phyloP scores from a whole-genome alignment of 2,888 invertebrate species.

The Nephrotoma appendiculata region DNA sequence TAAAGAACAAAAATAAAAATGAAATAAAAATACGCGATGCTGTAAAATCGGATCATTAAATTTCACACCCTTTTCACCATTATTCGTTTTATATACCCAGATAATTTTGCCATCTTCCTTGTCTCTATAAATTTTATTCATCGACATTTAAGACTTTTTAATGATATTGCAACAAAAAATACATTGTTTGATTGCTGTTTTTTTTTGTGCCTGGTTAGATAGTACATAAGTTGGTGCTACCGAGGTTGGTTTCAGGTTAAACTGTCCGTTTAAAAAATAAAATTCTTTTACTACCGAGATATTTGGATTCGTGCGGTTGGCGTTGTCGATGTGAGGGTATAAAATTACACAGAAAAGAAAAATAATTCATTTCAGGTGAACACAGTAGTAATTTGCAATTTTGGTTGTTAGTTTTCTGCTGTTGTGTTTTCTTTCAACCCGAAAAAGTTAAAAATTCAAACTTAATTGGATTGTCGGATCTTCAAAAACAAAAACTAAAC shows the following conservation, averaged over 20 bases:
- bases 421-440: neutral
- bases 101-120: neutral
- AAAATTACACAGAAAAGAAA: neutral
- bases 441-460: neutral
- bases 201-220: neutral
- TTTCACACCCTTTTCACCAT: neutral
- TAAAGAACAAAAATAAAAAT: neutral
- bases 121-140: neutral
- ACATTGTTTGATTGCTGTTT: neutral
- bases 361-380: neutral
- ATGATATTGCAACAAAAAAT: neutral
- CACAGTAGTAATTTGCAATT: neutral
- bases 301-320: neutral
- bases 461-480: neutral
- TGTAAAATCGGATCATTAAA: neutral
- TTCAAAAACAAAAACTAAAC: neutral
- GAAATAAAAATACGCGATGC: neutral
- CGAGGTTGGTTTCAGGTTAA: neutral
- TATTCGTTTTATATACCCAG: neutral
- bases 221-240: neutral
- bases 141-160: neutral
- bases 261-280: neutral
- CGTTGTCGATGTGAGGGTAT: neutral
- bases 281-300: neutral
- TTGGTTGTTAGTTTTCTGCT: neutral